These are phyloP conservation scores for Albula goreensis DNA, from an alignment of 2,113 vertebrate species.

Conservation along the genomic window DNA sequence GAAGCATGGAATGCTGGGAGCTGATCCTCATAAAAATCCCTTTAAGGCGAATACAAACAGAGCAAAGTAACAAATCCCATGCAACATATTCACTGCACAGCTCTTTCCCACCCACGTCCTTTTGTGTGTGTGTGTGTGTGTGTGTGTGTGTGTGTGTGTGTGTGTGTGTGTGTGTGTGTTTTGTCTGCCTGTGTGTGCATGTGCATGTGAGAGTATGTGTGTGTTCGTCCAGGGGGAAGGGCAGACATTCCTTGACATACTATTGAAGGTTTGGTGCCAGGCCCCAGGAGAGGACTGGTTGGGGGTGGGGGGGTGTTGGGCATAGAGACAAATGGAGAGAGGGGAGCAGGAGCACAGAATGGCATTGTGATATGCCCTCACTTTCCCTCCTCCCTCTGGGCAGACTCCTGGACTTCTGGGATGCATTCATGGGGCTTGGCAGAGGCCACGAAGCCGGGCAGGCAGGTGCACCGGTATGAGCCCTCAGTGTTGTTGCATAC, in stretches of 20 bases:
- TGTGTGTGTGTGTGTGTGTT: slow-evolving; percentile 26
- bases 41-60: slow-evolving; percentile 64
- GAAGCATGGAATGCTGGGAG: slow-evolving; percentile 53
- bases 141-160: background rate
- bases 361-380: slow-evolving; percentile 41
- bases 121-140: slow-evolving; percentile 14
- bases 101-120: slow-evolving; percentile 49
- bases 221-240: slow-evolving; percentile 14
- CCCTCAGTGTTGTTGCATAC: slow-evolving; percentile 87
- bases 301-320: background rate
- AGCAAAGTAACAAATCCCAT: slow-evolving; percentile 51
- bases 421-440: slow-evolving; percentile 80
- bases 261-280: slow-evolving; percentile 59
- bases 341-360: slow-evolving; percentile 19
- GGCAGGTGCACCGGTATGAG: slow-evolving; percentile 86
- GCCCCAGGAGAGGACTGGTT: slow-evolving; percentile 23
- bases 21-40: slow-evolving; percentile 62
- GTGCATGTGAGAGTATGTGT: slow-evolving; percentile 31
- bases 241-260: slow-evolving; percentile 57
- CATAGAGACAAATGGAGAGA: slow-evolving; percentile 22
- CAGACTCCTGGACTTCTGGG: slow-evolving; percentile 62
- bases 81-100: slow-evolving; percentile 63
- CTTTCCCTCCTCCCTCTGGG: slow-evolving; percentile 43
- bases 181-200: slow-evolving; percentile 19
- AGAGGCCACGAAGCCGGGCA: slow-evolving; percentile 75